Evolutionary conservation across 1,140 invertebrate genomes (phyloP).

Genomic region (Papilio glaucus): DNA sequence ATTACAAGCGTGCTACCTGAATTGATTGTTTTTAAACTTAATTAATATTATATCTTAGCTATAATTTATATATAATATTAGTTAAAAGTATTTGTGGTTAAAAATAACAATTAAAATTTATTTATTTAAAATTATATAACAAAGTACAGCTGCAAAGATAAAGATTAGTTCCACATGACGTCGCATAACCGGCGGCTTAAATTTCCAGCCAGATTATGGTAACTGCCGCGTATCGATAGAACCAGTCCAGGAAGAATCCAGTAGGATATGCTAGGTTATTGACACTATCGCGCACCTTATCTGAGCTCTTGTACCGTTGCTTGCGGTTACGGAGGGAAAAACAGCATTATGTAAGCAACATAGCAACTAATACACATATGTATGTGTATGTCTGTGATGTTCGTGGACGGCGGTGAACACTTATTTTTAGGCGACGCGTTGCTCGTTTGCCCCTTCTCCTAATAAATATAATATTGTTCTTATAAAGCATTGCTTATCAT

Average conservation of each 20-base stretch:
- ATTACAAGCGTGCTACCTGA: no score
- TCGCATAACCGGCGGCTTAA: conserved; percentile 19
- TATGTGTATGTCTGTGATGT: no score
- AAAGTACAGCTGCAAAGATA: conserved; percentile 14
- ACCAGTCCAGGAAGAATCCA: conserved; percentile 59
- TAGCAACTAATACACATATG: neutral
- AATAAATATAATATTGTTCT: no score
- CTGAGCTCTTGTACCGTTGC: conserved; percentile 60
- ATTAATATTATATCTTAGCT: no score
- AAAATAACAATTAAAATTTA: no score
- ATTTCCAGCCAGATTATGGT: conserved; percentile 25
- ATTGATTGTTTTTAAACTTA: no score
- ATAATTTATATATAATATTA: no score
- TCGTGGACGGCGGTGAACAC: no score
- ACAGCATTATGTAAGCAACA: neutral
- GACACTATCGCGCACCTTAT: conserved; percentile 59
- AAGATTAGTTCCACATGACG: conserved; percentile 25
- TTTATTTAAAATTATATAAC: neutral
- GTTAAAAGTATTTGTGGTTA: no score
- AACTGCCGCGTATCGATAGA: conserved; percentile 41
- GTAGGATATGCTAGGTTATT: conserved; percentile 64
- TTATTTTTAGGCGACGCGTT: no score
- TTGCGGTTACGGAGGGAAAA: conserved; percentile 48
- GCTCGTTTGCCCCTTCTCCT: no score
- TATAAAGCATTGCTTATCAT: no score